These are phyloP conservation scores for Dynastes hyllus DNA, from an alignment of 2,888 invertebrate species.

Conservation along the genomic window DNA sequence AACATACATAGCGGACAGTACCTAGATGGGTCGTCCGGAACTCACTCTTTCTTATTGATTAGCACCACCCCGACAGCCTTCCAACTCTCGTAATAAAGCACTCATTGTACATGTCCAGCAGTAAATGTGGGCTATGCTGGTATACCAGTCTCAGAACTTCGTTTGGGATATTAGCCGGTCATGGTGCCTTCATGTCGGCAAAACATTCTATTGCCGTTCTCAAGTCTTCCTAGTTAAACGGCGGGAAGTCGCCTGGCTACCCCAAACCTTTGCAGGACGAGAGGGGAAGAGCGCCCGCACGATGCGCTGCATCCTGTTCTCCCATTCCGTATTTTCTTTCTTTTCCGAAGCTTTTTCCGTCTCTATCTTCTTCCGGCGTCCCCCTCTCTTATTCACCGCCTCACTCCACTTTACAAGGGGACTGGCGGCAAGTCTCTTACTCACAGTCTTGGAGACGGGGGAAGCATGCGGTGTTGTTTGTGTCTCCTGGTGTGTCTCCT, in stretches of 20 bases:
- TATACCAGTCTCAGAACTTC: neutral
- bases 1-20: neutral
- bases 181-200: neutral
- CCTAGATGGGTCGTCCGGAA: neutral
- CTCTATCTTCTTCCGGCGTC: too few species aligned
- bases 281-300: neutral
- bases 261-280: neutral
- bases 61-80: neutral
- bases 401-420: too few species aligned
- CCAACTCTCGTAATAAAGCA: neutral
- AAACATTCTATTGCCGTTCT: neutral
- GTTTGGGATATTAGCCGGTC: neutral
- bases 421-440: too few species aligned
- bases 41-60: neutral
- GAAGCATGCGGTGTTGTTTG: too few species aligned
- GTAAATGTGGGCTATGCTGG: neutral
- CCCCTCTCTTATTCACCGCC: too few species aligned
- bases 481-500: too few species aligned
- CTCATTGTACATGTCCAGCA: neutral
- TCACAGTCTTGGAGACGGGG: too few species aligned
- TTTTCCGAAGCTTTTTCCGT: too few species aligned
- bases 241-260: neutral
- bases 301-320: neutral
- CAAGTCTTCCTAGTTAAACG: neutral
- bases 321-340: too few species aligned